Percentiles rank a stretch among this genome's conserved stretches.
These are phyloP conservation scores for Struthidea cinerea DNA, from an alignment of 2,113 vertebrate genomes.

Conservation along the genomic window DNA sequence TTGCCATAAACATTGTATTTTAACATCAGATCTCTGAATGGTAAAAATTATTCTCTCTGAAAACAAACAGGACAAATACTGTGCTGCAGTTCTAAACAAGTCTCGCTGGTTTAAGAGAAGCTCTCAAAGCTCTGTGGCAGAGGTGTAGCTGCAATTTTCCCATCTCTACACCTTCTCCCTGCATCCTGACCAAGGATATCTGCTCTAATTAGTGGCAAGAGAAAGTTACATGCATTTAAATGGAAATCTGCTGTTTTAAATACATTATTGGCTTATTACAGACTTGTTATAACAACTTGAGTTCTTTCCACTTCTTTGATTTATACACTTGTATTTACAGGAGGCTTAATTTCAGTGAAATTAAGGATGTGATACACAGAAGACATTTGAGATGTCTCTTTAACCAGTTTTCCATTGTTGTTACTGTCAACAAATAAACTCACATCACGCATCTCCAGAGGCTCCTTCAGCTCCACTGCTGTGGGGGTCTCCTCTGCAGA, in stretches of 20 bases:
- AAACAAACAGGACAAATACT: neutral
- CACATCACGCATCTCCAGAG: conserved; percentile 43
- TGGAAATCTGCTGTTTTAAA: conserved; percentile 1
- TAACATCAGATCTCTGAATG: neutral
- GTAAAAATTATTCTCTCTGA: neutral
- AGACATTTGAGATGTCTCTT: neutral
- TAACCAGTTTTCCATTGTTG: neutral
- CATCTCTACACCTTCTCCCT: neutral
- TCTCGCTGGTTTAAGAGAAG: neutral
- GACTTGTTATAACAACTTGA: neutral
- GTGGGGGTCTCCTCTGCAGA: neutral
- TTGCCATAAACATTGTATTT: neutral
- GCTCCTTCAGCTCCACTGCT: neutral
- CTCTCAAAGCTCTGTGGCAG: neutral
- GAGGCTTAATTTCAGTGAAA: conserved; percentile 34
- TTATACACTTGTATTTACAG: neutral
- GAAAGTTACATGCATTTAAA: neutral
- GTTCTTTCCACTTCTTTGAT: neutral
- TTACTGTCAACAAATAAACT: conserved; percentile 29
- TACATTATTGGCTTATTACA: neutral
- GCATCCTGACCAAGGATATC: neutral
- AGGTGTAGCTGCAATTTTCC: neutral
- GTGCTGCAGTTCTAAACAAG: neutral
- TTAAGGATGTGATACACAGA: neutral
- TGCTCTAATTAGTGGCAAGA: neutral